Evolutionary conservation across 2,113 vertebrate species (phyloP).

Genomic region (Tenrec ecaudatus): DNA sequence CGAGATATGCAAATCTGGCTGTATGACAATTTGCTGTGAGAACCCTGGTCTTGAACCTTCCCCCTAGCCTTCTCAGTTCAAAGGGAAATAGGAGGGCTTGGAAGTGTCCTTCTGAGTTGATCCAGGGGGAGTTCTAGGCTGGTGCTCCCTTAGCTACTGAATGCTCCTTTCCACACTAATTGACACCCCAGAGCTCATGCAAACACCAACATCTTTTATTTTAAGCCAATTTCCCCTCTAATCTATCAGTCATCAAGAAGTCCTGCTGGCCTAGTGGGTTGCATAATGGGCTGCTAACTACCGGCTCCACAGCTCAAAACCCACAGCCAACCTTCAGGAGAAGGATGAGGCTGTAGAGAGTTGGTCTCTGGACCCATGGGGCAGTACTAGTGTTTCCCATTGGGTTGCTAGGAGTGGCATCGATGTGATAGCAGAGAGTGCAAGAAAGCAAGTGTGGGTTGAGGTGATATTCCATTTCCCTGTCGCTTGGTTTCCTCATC

Average conservation of each 20-base stretch:
- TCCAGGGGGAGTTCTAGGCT: neutral
- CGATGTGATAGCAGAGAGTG: too few relatives aligned
- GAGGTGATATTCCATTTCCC: neutral
- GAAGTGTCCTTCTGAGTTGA: neutral
- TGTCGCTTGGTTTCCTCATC: neutral
- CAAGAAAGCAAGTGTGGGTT: neutral
- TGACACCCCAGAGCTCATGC: neutral
- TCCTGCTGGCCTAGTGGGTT: too few relatives aligned
- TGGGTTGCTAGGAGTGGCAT: too few relatives aligned
- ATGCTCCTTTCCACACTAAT: neutral
- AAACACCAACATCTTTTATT: neutral
- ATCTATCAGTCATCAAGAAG: too few relatives aligned
- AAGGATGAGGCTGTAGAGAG: too few relatives aligned
- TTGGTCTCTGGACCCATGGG: too few relatives aligned
- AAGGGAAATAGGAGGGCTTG: neutral
- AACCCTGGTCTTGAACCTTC: neutral
- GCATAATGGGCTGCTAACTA: too few relatives aligned
- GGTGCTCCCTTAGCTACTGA: neutral
- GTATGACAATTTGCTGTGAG: neutral
- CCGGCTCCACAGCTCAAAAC: too few relatives aligned
- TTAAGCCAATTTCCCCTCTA: neutral
- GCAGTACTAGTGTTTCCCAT: too few relatives aligned
- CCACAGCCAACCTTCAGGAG: too few relatives aligned
- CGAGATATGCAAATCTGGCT: neutral
- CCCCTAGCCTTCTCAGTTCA: neutral